These are phyloP conservation scores for Rhinichthys klamathensis DNA, from an alignment of 2,113 vertebrate genomes.

Conservation along the genomic window DNA sequence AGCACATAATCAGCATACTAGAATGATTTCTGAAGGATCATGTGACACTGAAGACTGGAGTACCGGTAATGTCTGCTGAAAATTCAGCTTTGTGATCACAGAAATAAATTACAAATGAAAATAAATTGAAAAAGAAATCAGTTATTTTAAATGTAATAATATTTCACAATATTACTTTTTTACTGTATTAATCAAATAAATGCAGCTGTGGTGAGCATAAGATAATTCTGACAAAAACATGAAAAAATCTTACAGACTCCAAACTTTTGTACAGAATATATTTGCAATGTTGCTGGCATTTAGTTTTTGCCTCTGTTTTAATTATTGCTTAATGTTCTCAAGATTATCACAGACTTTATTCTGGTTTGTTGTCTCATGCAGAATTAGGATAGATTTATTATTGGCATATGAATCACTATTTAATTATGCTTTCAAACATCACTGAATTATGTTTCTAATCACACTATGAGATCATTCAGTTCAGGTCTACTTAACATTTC, in stretches of 20 bases:
- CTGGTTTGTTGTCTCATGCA: not conserved
- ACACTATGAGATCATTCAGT: slow-evolving; percentile 5
- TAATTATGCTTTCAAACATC: slow-evolving; percentile 7
- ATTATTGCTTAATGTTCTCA: not conserved
- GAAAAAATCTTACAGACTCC: not conserved
- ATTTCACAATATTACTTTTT: not conserved
- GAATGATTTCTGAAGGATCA: not conserved
- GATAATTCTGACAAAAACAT: not conserved
- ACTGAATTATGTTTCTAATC: not conserved
- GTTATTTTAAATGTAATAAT: not conserved
- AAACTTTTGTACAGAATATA: not conserved
- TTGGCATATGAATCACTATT: not conserved
- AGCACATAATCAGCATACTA: not conserved
- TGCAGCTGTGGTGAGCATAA: not conserved
- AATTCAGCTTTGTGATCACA: not conserved
- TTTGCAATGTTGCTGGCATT: not conserved
- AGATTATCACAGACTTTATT: not conserved
- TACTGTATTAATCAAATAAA: not conserved
- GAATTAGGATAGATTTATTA: slow-evolving; percentile 6
- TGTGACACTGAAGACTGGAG: not conserved
- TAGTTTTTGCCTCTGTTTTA: not conserved
- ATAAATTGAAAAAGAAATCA: not conserved
- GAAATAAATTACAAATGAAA: not conserved
- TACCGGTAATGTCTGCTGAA: not conserved
- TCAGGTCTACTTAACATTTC: slow-evolving; percentile 8